These are phyloP conservation scores for Venturia canescens DNA, from an alignment of 1,140 invertebrate genomes.

Conservation along the genomic window DNA sequence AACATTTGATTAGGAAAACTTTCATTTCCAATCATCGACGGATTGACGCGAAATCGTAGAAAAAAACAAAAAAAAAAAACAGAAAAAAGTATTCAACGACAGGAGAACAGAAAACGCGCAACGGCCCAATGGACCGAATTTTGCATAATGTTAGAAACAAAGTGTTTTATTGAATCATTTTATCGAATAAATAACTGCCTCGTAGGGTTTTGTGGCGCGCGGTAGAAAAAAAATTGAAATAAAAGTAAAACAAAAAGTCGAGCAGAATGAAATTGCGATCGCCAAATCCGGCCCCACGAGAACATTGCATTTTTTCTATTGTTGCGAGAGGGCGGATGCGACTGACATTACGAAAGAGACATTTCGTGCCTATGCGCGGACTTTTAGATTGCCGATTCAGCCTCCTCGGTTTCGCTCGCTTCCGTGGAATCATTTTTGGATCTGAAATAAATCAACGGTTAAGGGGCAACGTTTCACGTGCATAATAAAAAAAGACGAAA, in stretches of 20 bases:
- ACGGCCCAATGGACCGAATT: neutral
- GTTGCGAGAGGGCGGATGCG: conserved; percentile 19
- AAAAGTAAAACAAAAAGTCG: conserved; percentile 41
- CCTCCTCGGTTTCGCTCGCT: conserved; percentile 70
- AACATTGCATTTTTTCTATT: conserved; percentile 21
- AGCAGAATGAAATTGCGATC: conserved; percentile 49
- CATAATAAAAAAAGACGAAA: conserved; percentile 36
- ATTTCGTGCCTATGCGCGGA: conserved; percentile 5
- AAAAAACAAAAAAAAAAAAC: neutral
- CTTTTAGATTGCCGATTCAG: conserved; percentile 66
- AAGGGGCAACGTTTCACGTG: conserved; percentile 58
- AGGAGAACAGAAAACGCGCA: conserved; percentile 10
- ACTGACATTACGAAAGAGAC: conserved; percentile 21
- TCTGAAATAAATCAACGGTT: conserved; percentile 76
- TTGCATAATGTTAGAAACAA: conserved; percentile 51
- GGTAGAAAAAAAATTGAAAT: conserved; percentile 44
- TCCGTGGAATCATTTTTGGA: conserved; percentile 75
- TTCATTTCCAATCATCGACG: neutral
- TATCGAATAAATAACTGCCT: conserved; percentile 57
- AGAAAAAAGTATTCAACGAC: neutral
- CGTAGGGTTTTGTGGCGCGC: conserved; percentile 31
- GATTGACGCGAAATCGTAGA: neutral
- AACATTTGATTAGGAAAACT: neutral
- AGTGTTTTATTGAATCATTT: conserved; percentile 58
- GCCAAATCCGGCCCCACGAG: neutral